Evolutionary conservation across 2,888 invertebrate species (phyloP).

Genomic region (Caenorhabditis drosophilae): DNA sequence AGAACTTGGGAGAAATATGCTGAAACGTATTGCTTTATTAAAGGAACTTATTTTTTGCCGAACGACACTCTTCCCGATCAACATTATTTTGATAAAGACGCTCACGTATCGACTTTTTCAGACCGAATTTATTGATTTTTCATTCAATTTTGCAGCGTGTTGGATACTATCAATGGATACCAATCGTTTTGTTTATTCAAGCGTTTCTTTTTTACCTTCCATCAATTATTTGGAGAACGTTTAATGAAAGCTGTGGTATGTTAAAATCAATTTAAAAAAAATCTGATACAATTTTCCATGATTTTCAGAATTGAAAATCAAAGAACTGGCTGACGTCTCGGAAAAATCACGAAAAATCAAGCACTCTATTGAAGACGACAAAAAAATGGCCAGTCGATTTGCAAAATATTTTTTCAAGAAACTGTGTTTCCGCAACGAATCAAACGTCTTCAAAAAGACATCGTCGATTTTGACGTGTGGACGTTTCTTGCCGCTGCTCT

Average conservation of each 20-base stretch:
- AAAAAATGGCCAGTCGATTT: conserved; percentile 16
- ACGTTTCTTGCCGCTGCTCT: conserved; percentile 41
- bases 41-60: conserved; percentile 61
- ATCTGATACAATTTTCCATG: background rate
- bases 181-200: conserved; percentile 61
- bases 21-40: conserved; percentile 68
- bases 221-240: conserved; percentile 61
- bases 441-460: conserved; percentile 21
- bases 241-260: conserved; percentile 59
- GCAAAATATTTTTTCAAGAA: conserved; percentile 40
- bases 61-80: conserved; percentile 46
- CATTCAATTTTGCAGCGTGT: conserved; percentile 39
- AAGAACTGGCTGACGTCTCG: conserved; percentile 31
- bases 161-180: conserved; percentile 64
- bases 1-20: conserved; percentile 66
- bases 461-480: conserved; percentile 27
- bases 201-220: conserved; percentile 68
- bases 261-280: background rate
- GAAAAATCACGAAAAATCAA: conserved; percentile 30
- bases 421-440: conserved; percentile 35
- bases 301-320: conserved; percentile 38
- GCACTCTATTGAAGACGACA: conserved; percentile 21
- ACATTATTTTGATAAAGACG: conserved; percentile 7
- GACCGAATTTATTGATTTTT: too few relatives aligned
- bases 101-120: too few relatives aligned